Conservation (phyloP, 2,888 invertebrate genomes). For the Erebia aethiops region DNA sequence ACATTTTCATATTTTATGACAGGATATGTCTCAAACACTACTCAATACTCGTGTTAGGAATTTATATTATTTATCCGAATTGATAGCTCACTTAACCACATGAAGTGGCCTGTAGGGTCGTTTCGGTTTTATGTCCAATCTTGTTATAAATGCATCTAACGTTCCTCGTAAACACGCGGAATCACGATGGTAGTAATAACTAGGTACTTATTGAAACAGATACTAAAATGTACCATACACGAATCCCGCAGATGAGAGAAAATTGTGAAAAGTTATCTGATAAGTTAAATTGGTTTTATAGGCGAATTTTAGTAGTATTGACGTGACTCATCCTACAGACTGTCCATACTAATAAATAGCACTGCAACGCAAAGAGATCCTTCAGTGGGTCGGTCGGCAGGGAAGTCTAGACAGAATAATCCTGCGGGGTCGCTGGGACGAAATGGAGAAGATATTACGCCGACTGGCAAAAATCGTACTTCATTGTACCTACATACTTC, state of each 20-base stretch:
- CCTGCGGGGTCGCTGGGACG: too few species aligned
- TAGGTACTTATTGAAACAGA: conserved; percentile 10
- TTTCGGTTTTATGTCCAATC: conserved; percentile 34
- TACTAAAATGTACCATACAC: conserved; percentile 4
- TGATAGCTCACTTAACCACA: conserved; percentile 39
- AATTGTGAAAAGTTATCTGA: not conserved
- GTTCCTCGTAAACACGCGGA: conserved; percentile 23
- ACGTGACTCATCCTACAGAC: too few species aligned
- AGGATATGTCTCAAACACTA: conserved; percentile 35
- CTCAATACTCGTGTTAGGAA: conserved; percentile 38
- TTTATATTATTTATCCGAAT: conserved; percentile 43
- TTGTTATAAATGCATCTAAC: conserved; percentile 35
- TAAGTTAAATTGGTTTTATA: too few species aligned
- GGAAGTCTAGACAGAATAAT: too few species aligned
- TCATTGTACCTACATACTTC: too few species aligned
- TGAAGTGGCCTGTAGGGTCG: conserved; percentile 28
- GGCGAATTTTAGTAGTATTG: too few species aligned
- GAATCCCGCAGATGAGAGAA: not conserved
- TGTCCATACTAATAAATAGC: too few species aligned
- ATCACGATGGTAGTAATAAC: conserved; percentile 24
- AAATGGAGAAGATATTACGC: too few species aligned
- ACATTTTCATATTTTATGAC: conserved; percentile 34
- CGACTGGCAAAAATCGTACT: too few species aligned
- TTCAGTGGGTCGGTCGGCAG: too few species aligned
- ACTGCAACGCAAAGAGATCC: too few species aligned